Evolutionary conservation across 2,888 invertebrate species (phyloP), one percentile per base, ranked within the genome.

Genomic region (Spialia ferax): DNA sequence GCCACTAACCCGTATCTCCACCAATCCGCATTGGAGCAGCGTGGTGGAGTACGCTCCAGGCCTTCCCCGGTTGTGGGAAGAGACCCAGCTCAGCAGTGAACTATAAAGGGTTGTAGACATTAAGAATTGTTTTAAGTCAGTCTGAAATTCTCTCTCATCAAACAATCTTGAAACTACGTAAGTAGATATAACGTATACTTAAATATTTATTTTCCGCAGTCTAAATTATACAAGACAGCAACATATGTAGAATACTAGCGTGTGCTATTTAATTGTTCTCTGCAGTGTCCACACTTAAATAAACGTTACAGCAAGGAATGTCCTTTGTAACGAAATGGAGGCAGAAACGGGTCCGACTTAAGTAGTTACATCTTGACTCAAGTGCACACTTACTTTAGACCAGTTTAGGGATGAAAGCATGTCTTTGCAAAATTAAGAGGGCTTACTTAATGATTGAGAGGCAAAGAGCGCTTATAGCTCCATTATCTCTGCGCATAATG

Each of bases 401-500:
- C 54, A 54, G 54, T 29, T 54, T 54, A 54, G 54, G 26, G 54
- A 54, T 54, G 54, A 26, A 54, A 54, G 26, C 23, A 29, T 54
- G 54, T 54, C 26, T 54, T n/a, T 23, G 26, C 26, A 26, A 23
- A 52, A 23, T 52, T 52, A 52, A 52, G 50, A 54, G 54, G 54
- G 54, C 54, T 54, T 54, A 54, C 54, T 54, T 18, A 54, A 54
- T 54, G 54, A 54, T 54, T 26, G 23, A 54, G 54, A 26, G 23
- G 23, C 13, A 23, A 2, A 50, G 54, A 38, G 22, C 42, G 38
- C 15, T 54, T 54, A 29, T 6, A 29, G 50, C 50, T 6, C 23
- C 23, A 23, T 50, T 22, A 50, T 23, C 23, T 50, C 22, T 22
- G 8, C 48, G 20, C 22, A 42, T 15, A 42, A 15, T 45, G 45